Evolutionary conservation across 2,797 vertebrate species (phyloP).

Genomic region (Trichosurus vulpecula): DNA sequence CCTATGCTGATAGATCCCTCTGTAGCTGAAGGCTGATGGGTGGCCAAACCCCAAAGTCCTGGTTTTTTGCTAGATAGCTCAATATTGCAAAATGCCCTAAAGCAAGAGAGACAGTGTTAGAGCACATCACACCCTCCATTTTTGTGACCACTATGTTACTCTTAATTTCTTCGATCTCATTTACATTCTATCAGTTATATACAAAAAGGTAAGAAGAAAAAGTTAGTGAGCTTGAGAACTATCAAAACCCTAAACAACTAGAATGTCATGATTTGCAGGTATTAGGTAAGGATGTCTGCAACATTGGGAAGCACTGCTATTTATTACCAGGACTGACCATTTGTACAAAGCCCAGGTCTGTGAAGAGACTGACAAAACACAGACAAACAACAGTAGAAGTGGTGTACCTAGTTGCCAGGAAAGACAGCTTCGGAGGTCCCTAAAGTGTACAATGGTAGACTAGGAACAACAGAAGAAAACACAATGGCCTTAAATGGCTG

Average conservation of each 20-base stretch:
- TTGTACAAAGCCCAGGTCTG: background rate
- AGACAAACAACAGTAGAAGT: background rate
- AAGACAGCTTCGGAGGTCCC: background rate
- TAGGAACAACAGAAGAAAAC: background rate
- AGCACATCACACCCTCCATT: background rate
- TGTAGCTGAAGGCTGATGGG: constrained; percentile 62
- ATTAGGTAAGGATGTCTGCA: background rate
- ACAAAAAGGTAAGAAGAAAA: background rate
- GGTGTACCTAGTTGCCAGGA: accelerated
- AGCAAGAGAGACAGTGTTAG: background rate
- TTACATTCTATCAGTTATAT: background rate
- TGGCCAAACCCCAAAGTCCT: constrained; percentile 65
- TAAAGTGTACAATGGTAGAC: background rate
- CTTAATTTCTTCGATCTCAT: background rate
- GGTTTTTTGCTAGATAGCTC: constrained; percentile 55
- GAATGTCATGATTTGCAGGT: background rate
- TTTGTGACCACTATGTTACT: background rate
- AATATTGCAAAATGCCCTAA: background rate
- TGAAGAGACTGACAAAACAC: accelerated
- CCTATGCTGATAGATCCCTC: background rate
- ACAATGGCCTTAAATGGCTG: background rate
- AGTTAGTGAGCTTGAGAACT: background rate
- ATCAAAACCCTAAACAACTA: background rate
- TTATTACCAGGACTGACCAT: no score
- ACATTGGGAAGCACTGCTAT: background rate